Percentiles rank a stretch among this genome's conserved stretches.
phyloP scores from a whole-genome alignment of 2,113 vertebrate species.

The Cathartes aura region DNA sequence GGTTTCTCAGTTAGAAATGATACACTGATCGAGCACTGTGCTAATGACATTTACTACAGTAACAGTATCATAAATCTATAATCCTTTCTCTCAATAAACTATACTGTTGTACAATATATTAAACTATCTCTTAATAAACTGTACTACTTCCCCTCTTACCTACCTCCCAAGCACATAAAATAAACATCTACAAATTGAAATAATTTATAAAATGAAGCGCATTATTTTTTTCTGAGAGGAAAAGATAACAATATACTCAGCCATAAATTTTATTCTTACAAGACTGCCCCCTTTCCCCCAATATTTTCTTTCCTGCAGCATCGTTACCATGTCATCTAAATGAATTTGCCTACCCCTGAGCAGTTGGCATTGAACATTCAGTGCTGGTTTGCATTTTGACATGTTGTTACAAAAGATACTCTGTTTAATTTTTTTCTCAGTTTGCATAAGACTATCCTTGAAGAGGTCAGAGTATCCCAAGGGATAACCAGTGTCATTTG shows the following conservation, averaged over 20 bases:
- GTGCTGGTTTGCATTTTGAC: not conserved
- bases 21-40: not conserved
- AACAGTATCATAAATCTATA: not conserved
- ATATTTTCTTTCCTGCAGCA: not conserved
- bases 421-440: not conserved
- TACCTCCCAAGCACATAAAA: not conserved
- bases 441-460: not conserved
- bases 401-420: not conserved
- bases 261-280: not conserved
- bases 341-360: not conserved
- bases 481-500: not conserved
- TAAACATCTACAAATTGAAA: not conserved
- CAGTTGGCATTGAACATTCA: not conserved
- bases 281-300: not conserved
- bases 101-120: not conserved
- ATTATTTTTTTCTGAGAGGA: not conserved
- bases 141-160: not conserved
- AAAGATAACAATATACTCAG: not conserved
- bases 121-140: not conserved
- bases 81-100: not conserved
- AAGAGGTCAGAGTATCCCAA: not conserved
- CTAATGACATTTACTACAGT: not conserved
- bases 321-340: not conserved
- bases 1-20: not conserved
- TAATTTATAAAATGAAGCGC: not conserved